phyloP scores from a whole-genome alignment of 2,797 vertebrate species.

The Microctenopoma stevenorrisi region DNA sequence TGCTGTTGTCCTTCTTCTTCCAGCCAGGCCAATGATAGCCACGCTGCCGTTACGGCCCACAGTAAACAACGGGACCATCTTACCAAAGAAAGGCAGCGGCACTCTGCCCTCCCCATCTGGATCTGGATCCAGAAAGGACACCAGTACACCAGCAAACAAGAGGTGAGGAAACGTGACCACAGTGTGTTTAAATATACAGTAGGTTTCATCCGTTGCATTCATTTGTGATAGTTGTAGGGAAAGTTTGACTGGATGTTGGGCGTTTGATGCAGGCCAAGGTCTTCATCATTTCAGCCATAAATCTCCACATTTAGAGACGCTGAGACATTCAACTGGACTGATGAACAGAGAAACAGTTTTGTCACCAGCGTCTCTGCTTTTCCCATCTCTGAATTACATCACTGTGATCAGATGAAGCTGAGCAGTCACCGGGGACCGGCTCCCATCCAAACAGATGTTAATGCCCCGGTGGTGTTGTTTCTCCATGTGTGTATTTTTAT shows the following conservation, averaged over 20 bases:
- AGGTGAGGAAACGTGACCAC: slow-evolving; percentile 79
- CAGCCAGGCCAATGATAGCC: slow-evolving; percentile 95
- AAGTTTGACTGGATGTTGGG: no score
- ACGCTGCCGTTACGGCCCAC: slow-evolving; percentile 91
- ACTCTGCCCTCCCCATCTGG: slow-evolving; percentile 93
- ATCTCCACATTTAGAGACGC: slow-evolving; percentile 12
- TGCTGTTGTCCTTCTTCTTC: slow-evolving; percentile 57
- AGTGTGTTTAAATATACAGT: background rate
- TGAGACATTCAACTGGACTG: slow-evolving; percentile 49
- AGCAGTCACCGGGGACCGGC: slow-evolving; percentile 28
- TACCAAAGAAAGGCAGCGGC: slow-evolving; percentile 94
- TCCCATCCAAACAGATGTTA: slow-evolving; percentile 39
- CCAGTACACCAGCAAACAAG: slow-evolving; percentile 83
- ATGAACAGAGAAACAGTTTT: slow-evolving; percentile 36
- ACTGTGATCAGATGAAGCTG: slow-evolving; percentile 62
- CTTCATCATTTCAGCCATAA: slow-evolving; percentile 11
- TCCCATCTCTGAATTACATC: slow-evolving; percentile 55
- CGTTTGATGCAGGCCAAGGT: background rate
- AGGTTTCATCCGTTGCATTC: background rate
- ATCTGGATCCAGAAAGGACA: slow-evolving; percentile 91
- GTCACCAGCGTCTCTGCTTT: slow-evolving; percentile 23
- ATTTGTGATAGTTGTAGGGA: background rate
- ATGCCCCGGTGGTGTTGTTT: slow-evolving; percentile 4
- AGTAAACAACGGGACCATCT: slow-evolving; percentile 93
- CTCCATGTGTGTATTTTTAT: slow-evolving; percentile 1